Percentiles rank a stretch among this genome's conserved stretches.
Conservation (phyloP, 2,113 vertebrate species). For the Hymenochirus boettgeri region DNA sequence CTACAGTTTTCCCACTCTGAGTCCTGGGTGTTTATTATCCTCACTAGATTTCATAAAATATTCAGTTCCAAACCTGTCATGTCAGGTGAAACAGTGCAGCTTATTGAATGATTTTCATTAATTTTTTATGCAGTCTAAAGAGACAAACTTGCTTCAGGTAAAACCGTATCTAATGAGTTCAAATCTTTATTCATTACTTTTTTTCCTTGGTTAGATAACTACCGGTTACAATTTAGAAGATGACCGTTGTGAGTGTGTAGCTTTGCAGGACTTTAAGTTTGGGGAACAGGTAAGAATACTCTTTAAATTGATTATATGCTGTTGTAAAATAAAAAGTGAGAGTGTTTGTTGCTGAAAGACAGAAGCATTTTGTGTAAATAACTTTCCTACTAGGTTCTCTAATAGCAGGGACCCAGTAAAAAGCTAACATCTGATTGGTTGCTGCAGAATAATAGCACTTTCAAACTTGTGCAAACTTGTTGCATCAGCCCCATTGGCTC, state of each 20-base stretch:
- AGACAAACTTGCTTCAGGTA: conserved; percentile 29
- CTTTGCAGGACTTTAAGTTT: conserved; percentile 83
- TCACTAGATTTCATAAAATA: neutral
- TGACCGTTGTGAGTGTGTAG: conserved; percentile 95
- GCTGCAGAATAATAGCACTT: no score
- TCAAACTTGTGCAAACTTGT: no score
- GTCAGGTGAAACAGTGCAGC: neutral
- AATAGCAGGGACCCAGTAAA: no score
- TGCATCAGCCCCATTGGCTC: no score
- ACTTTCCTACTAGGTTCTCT: no score
- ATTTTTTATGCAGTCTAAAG: conserved; percentile 37
- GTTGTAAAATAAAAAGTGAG: no score
- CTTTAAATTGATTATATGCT: neutral
- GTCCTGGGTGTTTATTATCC: conserved; percentile 17
- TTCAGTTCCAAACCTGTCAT: neutral
- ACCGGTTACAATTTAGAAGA: conserved; percentile 97
- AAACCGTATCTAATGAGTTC: conserved; percentile 35
- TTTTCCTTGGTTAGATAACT: conserved; percentile 74
- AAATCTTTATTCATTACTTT: conserved; percentile 39
- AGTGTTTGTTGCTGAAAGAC: no score
- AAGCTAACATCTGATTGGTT: no score
- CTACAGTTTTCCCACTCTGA: conserved; percentile 19
- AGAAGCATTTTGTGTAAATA: no score
- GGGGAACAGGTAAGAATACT: conserved; percentile 79
- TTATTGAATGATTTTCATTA: neutral